Evolutionary conservation across 2,888 invertebrate genomes (phyloP), one percentile per base, ranked within the genome.

Genomic region (Ochropleura leucogaster): DNA sequence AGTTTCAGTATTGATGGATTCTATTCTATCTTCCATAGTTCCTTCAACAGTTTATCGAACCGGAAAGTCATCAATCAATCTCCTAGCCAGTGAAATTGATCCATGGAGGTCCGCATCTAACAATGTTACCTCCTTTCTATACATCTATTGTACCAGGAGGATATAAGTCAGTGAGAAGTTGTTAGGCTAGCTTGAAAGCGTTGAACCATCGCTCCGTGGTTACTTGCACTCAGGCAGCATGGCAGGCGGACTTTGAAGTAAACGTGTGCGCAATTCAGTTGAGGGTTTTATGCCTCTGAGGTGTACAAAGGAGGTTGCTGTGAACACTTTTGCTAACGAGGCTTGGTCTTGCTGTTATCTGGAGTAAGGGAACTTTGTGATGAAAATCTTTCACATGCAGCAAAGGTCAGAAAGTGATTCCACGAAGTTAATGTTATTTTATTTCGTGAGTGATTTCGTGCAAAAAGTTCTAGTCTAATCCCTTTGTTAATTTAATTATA

Each of bases 51-150:
- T 79, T 80, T 63, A 72, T 72, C 18, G 16, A 12, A 44, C 20
- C 47, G 75, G 18, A 62, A 53, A 75, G 18, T 55, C 65, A 81
- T 81, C 49, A 75, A 77, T 81, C 82, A 81, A 20, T 55, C 20
- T 66, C 16, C 4, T 16, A 40, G 64, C 4, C n/a, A 40, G 64
- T 20, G 51, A 57, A 30, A 81, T 62, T 20, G 68, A 79, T 65
- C 68, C 82, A 47, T 59, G 12, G 47, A 68, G 57, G 30, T 57
- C 82, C 30, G 51, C 30, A 59, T 47, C 53, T 64, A 44, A 82
- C 55, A 67, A 46, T 49, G 67, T 63, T 76, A 51, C 16, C 53
- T 62, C 44, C 60, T 49, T 12, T 20, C 12, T 12, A 20, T 53
- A 30, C 14, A 59, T 66, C 64, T 4, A 65, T 77, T 77, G 63